Conservation (phyloP, 1,140 invertebrate species). For the Phthorimaea operculella region DNA sequence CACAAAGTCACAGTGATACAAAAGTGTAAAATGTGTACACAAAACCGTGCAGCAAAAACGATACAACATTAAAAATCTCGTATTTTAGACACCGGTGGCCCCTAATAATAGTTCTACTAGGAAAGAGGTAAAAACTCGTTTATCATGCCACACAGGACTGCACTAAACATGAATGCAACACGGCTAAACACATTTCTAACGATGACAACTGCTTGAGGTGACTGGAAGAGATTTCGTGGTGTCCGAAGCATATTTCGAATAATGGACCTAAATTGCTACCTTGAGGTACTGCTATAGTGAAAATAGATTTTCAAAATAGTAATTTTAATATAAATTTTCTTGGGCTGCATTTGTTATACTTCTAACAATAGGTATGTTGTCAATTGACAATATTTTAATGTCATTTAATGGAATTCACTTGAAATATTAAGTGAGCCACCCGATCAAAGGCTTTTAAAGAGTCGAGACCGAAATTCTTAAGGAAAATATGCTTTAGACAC, state of each 20-base stretch:
- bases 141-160: conserved; percentile 23
- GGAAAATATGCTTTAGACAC: conserved; percentile 1
- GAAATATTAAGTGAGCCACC: neutral
- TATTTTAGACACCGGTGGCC: neutral
- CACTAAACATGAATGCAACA: conserved; percentile 19
- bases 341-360: too few species aligned
- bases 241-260: neutral
- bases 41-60: too few species aligned
- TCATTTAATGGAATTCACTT: too few species aligned
- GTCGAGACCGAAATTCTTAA: neutral
- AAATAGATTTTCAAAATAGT: too few species aligned
- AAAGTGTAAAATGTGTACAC: too few species aligned
- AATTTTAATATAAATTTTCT: too few species aligned
- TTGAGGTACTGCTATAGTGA: neutral
- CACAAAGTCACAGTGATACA: too few species aligned
- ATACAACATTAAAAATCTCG: too few species aligned
- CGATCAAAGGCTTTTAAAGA: neutral
- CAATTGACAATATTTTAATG: too few species aligned
- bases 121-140: too few species aligned
- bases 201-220: conserved; percentile 8
- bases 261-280: neutral
- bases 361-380: too few species aligned
- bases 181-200: conserved; percentile 34
- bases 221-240: neutral
- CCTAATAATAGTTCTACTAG: neutral